Conservation (phyloP, 2,888 invertebrate species). For the Apantesis nais region DNA sequence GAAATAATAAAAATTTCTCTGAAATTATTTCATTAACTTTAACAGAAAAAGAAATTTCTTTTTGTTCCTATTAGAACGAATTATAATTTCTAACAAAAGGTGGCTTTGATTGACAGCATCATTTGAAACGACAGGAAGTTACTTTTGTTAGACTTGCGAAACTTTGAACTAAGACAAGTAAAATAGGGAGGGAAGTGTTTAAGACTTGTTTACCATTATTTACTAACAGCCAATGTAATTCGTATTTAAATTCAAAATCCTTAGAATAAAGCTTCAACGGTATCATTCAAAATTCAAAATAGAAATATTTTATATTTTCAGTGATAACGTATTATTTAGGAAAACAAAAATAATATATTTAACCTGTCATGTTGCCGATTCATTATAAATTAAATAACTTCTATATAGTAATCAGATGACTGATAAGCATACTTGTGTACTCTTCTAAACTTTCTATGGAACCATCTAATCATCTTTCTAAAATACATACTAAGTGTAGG, state of each 20-base stretch:
- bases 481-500: too few species aligned
- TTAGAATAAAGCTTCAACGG: background rate
- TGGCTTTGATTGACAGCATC: conserved; percentile 50
- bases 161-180: background rate
- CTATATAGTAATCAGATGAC: too few species aligned
- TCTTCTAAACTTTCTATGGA: too few species aligned
- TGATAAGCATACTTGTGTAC: too few species aligned
- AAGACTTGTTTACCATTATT: background rate
- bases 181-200: background rate
- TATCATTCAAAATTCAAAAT: too few species aligned
- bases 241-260: background rate
- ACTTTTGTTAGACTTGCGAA: conserved; percentile 10
- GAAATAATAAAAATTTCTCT: conserved; percentile 44
- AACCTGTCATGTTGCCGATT: too few species aligned
- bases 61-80: conserved; percentile 56
- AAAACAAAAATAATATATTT: too few species aligned
- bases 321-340: too few species aligned
- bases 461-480: too few species aligned
- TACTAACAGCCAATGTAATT: background rate
- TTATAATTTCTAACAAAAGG: conserved; percentile 48
- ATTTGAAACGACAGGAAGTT: conserved; percentile 18
- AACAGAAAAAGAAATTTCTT: conserved; percentile 56
- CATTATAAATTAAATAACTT: too few species aligned
- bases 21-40: conserved; percentile 61
- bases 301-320: background rate